Evolutionary conservation across 2,888 invertebrate genomes (phyloP), one percentile per base, ranked within the genome.

Genomic region (Anthophora plumipes): DNA sequence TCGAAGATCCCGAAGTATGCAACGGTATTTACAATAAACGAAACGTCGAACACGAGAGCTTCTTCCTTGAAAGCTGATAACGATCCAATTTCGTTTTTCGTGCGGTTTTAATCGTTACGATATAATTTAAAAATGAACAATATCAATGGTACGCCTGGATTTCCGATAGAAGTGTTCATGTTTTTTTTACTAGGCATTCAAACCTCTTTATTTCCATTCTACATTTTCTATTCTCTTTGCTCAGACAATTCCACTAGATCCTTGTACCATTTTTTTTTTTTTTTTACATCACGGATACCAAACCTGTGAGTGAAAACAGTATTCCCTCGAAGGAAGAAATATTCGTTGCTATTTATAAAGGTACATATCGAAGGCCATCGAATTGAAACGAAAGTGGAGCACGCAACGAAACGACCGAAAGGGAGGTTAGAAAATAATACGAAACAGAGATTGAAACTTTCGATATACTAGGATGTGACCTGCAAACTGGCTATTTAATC

Each of bases 111-210:
- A 76, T 70, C 75, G 14, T 70, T 67, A 61, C 76, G 66, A 67
- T 71, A 46, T 37, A 37, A 70, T 67, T 71, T n/a, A 41, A 55
- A 54, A 76, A 76, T 66, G 70, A 61, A 71, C 54, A 67, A 61
- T 76, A 43, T 67, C 66, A 76, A 61, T 57, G 66, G 67, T 67
- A 70, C 20, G 52, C 12, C 9, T 7, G 0, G 54, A 74, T 20
- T 59, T 75, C 54, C 66, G 60, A 22, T 46, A 6, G 12, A 68
- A 37, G n/a, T 37, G 43, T 69, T 39, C 46, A n/a, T 17, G 55
- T 20, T 17, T 43, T 17, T 48, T 25, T 20, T 50, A 41, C 39
- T 31, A 22, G 31, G 14, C 67, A 48, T 66, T 39, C 37, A 55
- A 31, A 31, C 52, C 67, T 59, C 31, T 31, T 14, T 20, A 20